Evolutionary conservation across 2,888 invertebrate species (phyloP).

Genomic region (Aproaerema taeniolella): DNA sequence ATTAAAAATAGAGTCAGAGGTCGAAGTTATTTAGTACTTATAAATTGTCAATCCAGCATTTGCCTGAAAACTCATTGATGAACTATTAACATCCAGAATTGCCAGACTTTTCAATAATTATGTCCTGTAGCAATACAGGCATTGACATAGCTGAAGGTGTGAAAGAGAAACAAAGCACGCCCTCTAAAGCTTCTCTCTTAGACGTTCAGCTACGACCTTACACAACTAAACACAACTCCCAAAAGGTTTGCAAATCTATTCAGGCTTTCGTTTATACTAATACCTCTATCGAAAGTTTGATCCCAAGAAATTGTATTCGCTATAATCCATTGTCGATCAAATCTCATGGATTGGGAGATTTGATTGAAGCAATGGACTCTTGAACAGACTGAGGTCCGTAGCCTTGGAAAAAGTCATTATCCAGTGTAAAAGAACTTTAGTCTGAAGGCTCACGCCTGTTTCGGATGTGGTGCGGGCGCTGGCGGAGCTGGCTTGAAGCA

Average conservation of each 20-base stretch:
- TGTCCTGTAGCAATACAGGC: too few species aligned
- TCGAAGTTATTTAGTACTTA: constrained; percentile 6
- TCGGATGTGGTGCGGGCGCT: constrained; percentile 79
- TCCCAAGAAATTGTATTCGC: constrained; percentile 57
- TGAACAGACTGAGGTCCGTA: constrained; percentile 29
- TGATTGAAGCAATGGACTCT: constrained; percentile 29
- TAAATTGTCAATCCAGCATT: constrained; percentile 33
- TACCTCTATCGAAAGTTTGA: constrained; percentile 46
- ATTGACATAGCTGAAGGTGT: too few species aligned
- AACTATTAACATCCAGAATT: too few species aligned
- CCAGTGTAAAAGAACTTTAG: constrained; percentile 5
- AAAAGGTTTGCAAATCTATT: too few species aligned
- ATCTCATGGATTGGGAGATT: constrained; percentile 28
- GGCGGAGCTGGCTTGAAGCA: constrained; percentile 88
- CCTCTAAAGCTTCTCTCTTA: too few species aligned
- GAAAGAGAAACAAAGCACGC: too few species aligned
- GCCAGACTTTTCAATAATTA: too few species aligned
- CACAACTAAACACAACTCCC: too few species aligned
- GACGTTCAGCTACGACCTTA: too few species aligned
- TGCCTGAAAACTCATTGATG: too few species aligned
- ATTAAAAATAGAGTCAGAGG: constrained; percentile 23
- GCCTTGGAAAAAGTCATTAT: constrained; percentile 14
- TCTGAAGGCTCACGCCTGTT: constrained; percentile 76
- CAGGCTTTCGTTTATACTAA: constrained; percentile 9
- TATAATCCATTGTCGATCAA: constrained; percentile 29